Evolutionary conservation across 2,888 invertebrate species (phyloP), one percentile per base, ranked within the genome.

Genomic region (Parasteatoda lunata): DNA sequence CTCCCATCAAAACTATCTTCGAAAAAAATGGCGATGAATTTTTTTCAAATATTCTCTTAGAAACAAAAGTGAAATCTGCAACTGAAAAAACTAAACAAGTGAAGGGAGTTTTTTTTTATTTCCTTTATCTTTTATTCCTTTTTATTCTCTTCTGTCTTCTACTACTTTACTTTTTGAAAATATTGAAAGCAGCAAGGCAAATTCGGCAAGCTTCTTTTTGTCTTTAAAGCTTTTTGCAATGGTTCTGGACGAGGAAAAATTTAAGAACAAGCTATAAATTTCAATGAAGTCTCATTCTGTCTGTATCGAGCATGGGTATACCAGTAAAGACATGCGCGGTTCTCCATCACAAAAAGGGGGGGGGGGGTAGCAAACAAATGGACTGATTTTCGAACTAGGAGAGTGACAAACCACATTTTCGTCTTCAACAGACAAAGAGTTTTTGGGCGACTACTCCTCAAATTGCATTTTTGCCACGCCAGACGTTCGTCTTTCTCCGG

Each of bases 211-310:
- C 66, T 52, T 47, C 47, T 72, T 59, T 76, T 65, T 76, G 66
- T 76, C 45, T 65, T 49, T 49, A 69, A 65, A 15, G 69, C 76
- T 83, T 83, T 82, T 83, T 84, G 84, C 84, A 78, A 77, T 77
- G 84, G 77, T 77, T 66, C 15, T 9, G 54, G 54, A 15, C 80
- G 66, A 48, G 5, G n/a, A 59, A 59, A 59, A 59, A 59, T 59
- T 59, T 59, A 59, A 59, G 77, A 75, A 86, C 85, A 81, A 80
- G 85, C 85, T 86, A 86, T 86, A 86, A 86, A 86, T 86, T 86
- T 86, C 85, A 86, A 86, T 86, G 85, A 86, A 68, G 73, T 66
- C 54, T 71, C 73, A 65, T 77, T 66, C 72, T 76, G 84, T 77
- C 51, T 30, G 45, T 77, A n/a, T 59, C 59, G 9, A 59, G 7